phyloP scores from a whole-genome alignment of 2,888 invertebrate genomes.

The Hartigia nigra region DNA sequence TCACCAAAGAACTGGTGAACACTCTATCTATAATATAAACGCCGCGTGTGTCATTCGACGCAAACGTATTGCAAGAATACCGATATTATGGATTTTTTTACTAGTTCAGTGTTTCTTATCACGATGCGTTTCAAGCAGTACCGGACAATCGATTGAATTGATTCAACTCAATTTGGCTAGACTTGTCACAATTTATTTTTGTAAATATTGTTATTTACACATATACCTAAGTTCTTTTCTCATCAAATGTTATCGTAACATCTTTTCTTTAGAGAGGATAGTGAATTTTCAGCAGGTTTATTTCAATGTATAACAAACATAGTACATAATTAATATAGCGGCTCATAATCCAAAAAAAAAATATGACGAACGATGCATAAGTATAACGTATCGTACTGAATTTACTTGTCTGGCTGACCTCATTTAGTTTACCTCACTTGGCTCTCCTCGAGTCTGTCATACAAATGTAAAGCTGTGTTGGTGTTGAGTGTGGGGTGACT shows the following conservation, averaged over 20 bases:
- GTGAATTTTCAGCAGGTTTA: conserved; percentile 35
- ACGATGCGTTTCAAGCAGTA: background rate
- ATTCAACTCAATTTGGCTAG: conserved; percentile 36
- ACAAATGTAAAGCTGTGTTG: conserved; percentile 5
- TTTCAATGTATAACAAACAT: conserved; percentile 58
- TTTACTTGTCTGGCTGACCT: background rate
- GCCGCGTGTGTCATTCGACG: background rate
- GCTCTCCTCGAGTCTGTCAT: conserved; percentile 16
- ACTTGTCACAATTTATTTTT: conserved; percentile 59
- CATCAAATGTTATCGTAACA: conserved; percentile 52
- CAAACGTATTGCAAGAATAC: background rate
- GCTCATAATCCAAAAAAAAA: conserved; percentile 39
- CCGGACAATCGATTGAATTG: background rate
- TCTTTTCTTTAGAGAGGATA: conserved; percentile 33
- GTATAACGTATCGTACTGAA: conserved; percentile 43
- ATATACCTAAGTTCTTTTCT: conserved; percentile 53
- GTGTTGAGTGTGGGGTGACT: background rate
- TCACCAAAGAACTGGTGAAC: background rate
- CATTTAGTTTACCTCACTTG: conserved; percentile 3
- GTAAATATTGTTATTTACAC: conserved; percentile 64
- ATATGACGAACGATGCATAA: conserved; percentile 47
- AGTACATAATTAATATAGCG: conserved; percentile 56
- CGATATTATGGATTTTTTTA: background rate
- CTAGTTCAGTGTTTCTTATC: background rate
- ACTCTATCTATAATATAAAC: background rate